Percentiles rank a stretch among this genome's conserved stretches.
Conservation (phyloP, 1,140 invertebrate genomes). For the Drosophila paulistorum region DNA sequence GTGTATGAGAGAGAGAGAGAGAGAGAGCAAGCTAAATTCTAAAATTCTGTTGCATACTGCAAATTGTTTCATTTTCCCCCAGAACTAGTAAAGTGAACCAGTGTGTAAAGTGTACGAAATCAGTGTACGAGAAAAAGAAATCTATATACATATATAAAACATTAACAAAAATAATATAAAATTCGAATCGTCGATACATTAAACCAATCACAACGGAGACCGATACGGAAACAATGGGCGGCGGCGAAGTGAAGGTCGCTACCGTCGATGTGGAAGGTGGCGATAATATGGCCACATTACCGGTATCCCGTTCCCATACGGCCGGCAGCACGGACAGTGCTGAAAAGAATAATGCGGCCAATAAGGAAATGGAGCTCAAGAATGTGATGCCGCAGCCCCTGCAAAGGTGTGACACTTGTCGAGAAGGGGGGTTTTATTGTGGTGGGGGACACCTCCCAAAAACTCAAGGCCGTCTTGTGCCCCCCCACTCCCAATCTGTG, state of each 20-base stretch:
- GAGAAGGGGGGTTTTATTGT: neutral
- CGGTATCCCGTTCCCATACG: conserved; percentile 88
- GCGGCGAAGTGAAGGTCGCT: conserved; percentile 92
- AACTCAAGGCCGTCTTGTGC: conserved; percentile 6
- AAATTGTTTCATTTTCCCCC: conserved; percentile 66
- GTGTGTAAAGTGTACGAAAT: neutral
- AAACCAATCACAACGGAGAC: conserved; percentile 72
- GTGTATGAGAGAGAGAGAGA: neutral
- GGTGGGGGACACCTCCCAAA: neutral
- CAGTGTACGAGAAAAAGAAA: conserved; percentile 7
- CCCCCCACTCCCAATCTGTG: neutral
- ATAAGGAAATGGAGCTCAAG: conserved; percentile 94
- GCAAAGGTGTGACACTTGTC: conserved; percentile 86
- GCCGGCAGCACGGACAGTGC: conserved; percentile 87
- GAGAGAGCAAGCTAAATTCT: neutral
- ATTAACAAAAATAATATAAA: conserved; percentile 21
- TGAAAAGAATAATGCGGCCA: conserved; percentile 91
- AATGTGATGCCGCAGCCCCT: conserved; percentile 91
- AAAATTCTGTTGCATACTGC: conserved; percentile 58
- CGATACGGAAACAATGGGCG: conserved; percentile 85
- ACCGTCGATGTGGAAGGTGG: conserved; percentile 92
- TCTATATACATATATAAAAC: neutral
- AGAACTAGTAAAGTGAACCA: conserved; percentile 15
- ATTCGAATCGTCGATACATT: conserved; percentile 6
- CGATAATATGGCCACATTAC: conserved; percentile 93